Conservation (phyloP, 1,140 invertebrate genomes). For the Brachionus sp. region DNA sequence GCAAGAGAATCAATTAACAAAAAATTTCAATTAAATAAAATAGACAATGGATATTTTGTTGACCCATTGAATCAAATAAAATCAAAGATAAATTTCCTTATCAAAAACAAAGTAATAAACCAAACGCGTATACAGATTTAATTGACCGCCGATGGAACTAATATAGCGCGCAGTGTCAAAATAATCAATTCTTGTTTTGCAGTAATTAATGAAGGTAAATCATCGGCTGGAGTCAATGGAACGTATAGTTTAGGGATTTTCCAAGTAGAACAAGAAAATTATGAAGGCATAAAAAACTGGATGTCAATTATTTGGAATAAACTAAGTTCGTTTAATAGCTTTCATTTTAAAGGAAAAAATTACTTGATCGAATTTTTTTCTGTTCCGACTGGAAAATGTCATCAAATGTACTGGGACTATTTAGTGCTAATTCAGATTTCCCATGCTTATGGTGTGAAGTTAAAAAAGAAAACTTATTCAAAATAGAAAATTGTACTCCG, state of each 20-base stretch:
- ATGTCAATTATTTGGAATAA: neutral
- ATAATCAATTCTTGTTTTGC: neutral
- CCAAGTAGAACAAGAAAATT: constrained; percentile 19
- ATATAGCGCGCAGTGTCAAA: neutral
- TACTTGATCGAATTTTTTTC: neutral
- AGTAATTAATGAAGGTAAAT: neutral
- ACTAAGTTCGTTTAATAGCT: neutral
- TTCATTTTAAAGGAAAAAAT: neutral
- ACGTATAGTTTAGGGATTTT: neutral
- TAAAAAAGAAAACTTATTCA: neutral
- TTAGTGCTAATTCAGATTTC: constrained; percentile 12
- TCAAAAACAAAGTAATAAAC: neutral
- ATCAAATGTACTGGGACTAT: constrained; percentile 1
- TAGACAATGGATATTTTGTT: neutral
- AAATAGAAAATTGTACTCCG: neutral
- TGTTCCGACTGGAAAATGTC: constrained; percentile 26
- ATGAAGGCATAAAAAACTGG: neutral
- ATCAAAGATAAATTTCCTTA: neutral
- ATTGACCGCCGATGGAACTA: neutral
- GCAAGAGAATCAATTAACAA: neutral
- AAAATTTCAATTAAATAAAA: neutral
- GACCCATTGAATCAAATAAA: neutral
- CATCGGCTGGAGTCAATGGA: neutral
- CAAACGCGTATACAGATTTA: neutral
- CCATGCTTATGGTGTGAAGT: constrained; percentile 23